phyloP scores from a whole-genome alignment of 2,113 vertebrate species.

The Todiramphus saurophagus region DNA sequence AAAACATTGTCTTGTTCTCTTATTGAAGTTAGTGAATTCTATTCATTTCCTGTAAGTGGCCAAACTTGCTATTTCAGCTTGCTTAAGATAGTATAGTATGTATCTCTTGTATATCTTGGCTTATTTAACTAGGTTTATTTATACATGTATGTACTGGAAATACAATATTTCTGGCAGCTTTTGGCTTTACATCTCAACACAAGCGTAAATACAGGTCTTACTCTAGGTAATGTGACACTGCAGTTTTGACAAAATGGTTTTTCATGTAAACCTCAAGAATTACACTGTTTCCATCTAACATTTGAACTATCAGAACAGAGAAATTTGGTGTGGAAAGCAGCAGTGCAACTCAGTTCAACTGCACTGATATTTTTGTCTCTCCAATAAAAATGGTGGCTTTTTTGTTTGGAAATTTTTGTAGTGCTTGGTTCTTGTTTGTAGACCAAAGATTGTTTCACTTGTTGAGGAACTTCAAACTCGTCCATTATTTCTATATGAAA shows the following conservation, averaged over 20 bases:
- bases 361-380: not conserved
- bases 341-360: not conserved
- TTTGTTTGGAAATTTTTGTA: not conserved
- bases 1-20: not conserved
- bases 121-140: not conserved
- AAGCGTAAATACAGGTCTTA: not conserved
- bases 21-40: not conserved
- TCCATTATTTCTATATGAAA: not conserved
- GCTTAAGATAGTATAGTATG: not conserved
- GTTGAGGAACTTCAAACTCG: not conserved
- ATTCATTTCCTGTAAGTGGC: not conserved
- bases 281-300: not conserved
- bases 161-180: not conserved
- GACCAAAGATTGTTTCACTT: not conserved
- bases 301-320: not conserved
- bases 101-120: not conserved
- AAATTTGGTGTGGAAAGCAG: not conserved
- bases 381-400: not conserved
- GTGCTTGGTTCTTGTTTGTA: not conserved
- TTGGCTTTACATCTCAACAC: not conserved
- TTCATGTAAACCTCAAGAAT: not conserved
- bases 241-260: not conserved
- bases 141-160: not conserved
- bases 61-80: not conserved
- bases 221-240: not conserved